Evolutionary conservation across 2,888 invertebrate genomes (phyloP).

Genomic region (Pterostichus niger): DNA sequence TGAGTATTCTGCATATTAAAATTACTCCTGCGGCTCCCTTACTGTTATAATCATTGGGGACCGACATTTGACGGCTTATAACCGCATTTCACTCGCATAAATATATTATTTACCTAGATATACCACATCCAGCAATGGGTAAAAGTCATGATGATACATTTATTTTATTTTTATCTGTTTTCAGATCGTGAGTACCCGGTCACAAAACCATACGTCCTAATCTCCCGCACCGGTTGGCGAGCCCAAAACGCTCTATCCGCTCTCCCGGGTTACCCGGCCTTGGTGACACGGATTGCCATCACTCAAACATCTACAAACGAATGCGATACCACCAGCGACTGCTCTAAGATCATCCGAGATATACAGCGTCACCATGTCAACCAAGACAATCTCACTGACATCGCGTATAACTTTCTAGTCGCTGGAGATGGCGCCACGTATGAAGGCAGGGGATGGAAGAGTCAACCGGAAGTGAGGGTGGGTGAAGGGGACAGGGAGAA

Average conservation of each 20-base stretch:
- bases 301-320: slow-evolving; percentile 67
- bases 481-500: slow-evolving; percentile 43
- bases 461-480: slow-evolving; percentile 59
- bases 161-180: neutral
- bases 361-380: slow-evolving; percentile 68
- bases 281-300: slow-evolving; percentile 57
- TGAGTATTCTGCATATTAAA: no score
- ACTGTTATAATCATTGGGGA: no score
- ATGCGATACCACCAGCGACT: slow-evolving; percentile 65
- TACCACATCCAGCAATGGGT: no score
- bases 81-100: no score
- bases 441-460: slow-evolving; percentile 71
- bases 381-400: slow-evolving; percentile 69
- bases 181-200: slow-evolving; percentile 39
- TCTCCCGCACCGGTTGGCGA: slow-evolving; percentile 68
- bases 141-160: neutral
- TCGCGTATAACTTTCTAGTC: slow-evolving; percentile 71
- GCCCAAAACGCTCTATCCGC: slow-evolving; percentile 53
- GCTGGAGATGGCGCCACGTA: slow-evolving; percentile 70
- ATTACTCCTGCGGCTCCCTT: no score
- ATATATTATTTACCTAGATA: no score
- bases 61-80: no score
- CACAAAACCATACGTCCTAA: slow-evolving; percentile 63
- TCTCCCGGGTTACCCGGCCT: slow-evolving; percentile 62
- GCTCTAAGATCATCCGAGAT: slow-evolving; percentile 65